Evolutionary conservation across 2,113 vertebrate genomes (phyloP).

Genomic region (Benitochromis conjunctus): DNA sequence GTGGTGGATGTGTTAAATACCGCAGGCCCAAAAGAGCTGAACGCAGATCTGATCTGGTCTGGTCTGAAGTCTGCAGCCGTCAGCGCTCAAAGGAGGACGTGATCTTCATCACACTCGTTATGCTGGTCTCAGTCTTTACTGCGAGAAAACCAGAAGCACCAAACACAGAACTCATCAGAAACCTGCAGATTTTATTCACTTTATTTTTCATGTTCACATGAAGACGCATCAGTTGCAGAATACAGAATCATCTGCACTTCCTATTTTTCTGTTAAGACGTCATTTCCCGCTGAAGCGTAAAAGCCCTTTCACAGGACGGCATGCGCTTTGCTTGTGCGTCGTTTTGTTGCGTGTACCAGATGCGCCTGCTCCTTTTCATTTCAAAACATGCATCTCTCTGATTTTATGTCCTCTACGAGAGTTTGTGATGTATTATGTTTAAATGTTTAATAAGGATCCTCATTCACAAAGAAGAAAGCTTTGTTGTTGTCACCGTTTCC

Average conservation of each 20-base stretch:
- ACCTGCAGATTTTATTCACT: neutral
- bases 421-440: neutral
- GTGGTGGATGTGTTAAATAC: neutral
- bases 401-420: rapidly evolving
- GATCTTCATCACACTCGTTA: neutral
- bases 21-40: neutral
- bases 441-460: neutral
- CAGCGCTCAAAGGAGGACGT: neutral
- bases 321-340: too few species aligned
- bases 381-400: neutral
- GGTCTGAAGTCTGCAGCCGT: neutral
- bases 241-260: neutral
- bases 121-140: neutral
- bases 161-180: neutral
- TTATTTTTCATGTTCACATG: neutral
- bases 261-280: neutral
- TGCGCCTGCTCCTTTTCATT: neutral
- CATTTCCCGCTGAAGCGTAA: neutral
- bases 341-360: too few species aligned
- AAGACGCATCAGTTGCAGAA: neutral
- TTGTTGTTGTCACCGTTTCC: too few species aligned
- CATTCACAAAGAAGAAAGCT: neutral
- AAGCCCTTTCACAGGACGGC: neutral
- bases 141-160: neutral
- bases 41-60: neutral